Conservation (phyloP, 2,113 vertebrate genomes). For the Eonycteris spelaea region DNA sequence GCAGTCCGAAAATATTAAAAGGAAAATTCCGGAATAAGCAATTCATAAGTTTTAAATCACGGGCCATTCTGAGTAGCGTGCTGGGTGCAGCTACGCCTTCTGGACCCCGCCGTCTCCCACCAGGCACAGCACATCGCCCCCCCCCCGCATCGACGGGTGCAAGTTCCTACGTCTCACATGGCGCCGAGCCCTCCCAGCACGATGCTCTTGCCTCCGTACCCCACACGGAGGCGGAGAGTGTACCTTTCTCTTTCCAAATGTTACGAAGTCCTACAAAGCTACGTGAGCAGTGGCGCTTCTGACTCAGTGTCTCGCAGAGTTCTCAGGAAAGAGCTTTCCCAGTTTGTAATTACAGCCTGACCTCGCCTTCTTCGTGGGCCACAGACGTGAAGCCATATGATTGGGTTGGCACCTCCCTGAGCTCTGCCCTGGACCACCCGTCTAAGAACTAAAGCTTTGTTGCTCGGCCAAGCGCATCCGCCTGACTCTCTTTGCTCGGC, state of each 20-base stretch:
- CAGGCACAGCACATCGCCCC: background rate
- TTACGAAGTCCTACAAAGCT: background rate
- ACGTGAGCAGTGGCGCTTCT: background rate
- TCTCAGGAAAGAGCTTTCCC: background rate
- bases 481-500: background rate
- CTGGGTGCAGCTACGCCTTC: background rate
- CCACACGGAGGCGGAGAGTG: background rate
- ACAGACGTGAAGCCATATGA: background rate
- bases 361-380: background rate
- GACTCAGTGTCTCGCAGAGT: constrained; percentile 10
- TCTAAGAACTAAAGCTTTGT: background rate
- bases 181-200: fast-evolving
- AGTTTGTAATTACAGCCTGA: constrained; percentile 28
- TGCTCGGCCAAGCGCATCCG: background rate
- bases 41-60: background rate
- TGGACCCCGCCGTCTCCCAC: background rate
- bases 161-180: background rate
- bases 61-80: background rate
- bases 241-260: background rate
- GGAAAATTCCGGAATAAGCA: background rate
- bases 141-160: fast-evolving
- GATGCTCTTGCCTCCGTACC: background rate
- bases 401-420: background rate
- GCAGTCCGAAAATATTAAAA: background rate
- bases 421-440: background rate